These are phyloP conservation scores for Aphelocoma californica DNA, from an alignment of 2,797 vertebrate genomes.

Conservation along the genomic window DNA sequence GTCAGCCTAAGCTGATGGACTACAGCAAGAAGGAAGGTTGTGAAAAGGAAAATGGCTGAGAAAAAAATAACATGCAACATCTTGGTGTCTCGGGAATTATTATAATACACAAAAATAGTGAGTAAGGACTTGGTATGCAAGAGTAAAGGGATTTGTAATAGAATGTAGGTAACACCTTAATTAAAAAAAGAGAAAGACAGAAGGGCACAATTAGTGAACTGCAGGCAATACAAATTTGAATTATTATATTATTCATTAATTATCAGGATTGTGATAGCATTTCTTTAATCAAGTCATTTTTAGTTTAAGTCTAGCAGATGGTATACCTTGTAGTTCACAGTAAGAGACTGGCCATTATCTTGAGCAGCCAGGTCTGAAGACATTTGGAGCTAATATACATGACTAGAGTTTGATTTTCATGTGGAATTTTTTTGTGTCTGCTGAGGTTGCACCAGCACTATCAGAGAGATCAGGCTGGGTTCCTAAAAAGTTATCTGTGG, in stretches of 20 bases:
- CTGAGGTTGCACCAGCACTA: neutral
- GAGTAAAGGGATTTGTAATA: neutral
- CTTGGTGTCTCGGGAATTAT: neutral
- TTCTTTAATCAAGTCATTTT: neutral
- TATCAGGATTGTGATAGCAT: neutral
- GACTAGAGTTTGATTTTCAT: neutral
- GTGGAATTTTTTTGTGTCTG: neutral
- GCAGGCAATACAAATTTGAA: neutral
- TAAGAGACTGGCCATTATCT: neutral
- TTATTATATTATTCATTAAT: neutral
- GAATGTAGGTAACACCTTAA: neutral
- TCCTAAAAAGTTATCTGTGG: neutral
- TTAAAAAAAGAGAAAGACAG: neutral
- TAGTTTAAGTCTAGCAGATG: neutral
- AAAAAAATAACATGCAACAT: neutral
- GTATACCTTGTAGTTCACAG: neutral
- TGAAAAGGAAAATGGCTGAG: neutral
- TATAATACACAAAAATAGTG: neutral
- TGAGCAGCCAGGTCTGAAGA: neutral
- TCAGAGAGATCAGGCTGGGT: neutral
- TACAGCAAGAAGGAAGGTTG: neutral
- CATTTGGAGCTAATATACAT: neutral
- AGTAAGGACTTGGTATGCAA: neutral
- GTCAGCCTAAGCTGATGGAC: neutral
- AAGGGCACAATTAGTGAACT: neutral